Conservation (phyloP, 2,797 vertebrate species). For the Rhabdomys pumilio region DNA sequence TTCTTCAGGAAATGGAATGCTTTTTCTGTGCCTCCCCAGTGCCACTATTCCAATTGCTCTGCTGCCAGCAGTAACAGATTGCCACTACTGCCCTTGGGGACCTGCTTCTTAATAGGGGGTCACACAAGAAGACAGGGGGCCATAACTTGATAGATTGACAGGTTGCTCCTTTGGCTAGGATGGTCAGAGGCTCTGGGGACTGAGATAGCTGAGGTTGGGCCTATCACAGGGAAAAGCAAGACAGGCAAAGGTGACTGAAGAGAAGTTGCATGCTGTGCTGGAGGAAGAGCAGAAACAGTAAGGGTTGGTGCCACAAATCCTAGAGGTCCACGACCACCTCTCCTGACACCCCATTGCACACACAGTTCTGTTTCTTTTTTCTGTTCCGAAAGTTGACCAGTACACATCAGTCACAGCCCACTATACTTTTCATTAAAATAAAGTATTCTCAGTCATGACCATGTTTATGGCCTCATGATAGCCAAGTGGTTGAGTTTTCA, state of each 20-base stretch:
- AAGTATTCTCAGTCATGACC: neutral
- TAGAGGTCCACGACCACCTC: neutral
- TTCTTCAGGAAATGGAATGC: neutral
- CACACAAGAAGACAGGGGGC: neutral
- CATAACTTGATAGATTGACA: neutral
- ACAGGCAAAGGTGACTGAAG: neutral
- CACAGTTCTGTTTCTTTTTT: too few species aligned
- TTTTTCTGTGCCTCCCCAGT: neutral
- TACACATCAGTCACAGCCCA: neutral
- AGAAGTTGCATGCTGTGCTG: neutral
- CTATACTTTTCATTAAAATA: neutral
- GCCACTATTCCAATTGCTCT: neutral
- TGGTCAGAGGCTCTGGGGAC: neutral
- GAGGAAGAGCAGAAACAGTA: neutral
- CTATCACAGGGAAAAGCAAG: neutral
- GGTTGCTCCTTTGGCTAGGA: accelerated
- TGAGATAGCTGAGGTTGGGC: neutral
- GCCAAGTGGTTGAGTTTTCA: neutral
- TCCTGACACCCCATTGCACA: neutral
- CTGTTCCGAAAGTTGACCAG: neutral
- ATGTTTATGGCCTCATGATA: neutral
- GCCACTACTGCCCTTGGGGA: neutral
- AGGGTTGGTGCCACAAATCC: neutral
- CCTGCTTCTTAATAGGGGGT: neutral
- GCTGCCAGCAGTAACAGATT: neutral